Evolutionary conservation across 2,888 invertebrate species (phyloP), one percentile per base, ranked within the genome.

Genomic region (Cryptophagus acutangulus): DNA sequence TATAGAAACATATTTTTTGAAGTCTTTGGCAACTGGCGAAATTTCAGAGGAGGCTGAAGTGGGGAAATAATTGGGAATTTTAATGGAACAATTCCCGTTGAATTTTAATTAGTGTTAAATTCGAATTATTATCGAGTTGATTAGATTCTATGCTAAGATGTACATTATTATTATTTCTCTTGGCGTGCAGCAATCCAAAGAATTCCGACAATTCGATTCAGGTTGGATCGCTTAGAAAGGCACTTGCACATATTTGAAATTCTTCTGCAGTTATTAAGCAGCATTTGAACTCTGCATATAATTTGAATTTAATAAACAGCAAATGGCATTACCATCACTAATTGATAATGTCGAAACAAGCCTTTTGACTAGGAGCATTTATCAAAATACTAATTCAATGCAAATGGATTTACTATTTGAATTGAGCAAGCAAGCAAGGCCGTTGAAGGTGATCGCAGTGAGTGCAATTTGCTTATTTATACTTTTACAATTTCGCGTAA

Each of bases 401-500:
- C 26, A 26, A 26, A 26, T 20, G 20, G 6, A 20, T 13, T n/a
- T n/a, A n/a, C n/a, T n/a, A n/a, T n/a, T n/a, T n/a, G 12, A 43
- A 43, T 42, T 41, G 36, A 44, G 41, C n/a, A 20, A 26, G 4
- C 8, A 31, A 44, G 48, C 56, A 58, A 58, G 58, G 58, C 48
- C 58, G 53, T 42, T 41, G 54, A 58, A 57, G 58, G 55, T 53
- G 48, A 55, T 54, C 52, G n/a, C n/a, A n/a, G n/a, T n/a, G n/a
- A 33, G 43, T 17, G 48, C 45, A 51, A 54, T 52, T 51, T 48
- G 12, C 9, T 13, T 31, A 31, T 31, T 15, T 15, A 31, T 31
- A 31, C 16, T 15, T 16, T 8, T 31, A 31, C 12, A 5, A 31
- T 31, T 10, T 31, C 3, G 12, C 15, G 3, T 31, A 31, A 31